Conservation (phyloP, 2,888 invertebrate species). For the Spilosoma lubricipeda region DNA sequence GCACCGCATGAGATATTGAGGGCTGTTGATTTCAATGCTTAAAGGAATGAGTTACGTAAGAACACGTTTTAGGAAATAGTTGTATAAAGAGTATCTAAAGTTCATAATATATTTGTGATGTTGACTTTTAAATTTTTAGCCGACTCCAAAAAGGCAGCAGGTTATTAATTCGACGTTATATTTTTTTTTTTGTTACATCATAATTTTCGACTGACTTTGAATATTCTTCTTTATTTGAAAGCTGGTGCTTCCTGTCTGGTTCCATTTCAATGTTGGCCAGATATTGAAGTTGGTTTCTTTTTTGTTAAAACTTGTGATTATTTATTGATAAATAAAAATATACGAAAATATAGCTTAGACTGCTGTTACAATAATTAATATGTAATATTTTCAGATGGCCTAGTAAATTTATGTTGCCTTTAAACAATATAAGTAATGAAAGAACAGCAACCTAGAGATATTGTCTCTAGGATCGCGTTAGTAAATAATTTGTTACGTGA, state of each 20-base stretch:
- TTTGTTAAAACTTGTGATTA: too few relatives aligned
- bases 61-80: neutral
- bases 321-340: neutral
- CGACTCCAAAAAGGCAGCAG: too few relatives aligned
- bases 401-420: constrained; percentile 34
- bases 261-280: too few relatives aligned
- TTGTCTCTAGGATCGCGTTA: constrained; percentile 43
- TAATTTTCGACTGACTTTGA: too few relatives aligned
- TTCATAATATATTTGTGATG: neutral
- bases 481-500: constrained; percentile 57
- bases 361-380: neutral
- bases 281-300: too few relatives aligned
- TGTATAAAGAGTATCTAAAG: neutral
- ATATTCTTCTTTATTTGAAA: too few relatives aligned
- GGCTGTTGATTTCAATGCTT: constrained; percentile 19
- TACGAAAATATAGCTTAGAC: neutral
- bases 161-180: too few relatives aligned
- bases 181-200: too few relatives aligned
- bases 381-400: constrained; percentile 25
- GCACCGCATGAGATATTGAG: constrained; percentile 23
- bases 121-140: neutral
- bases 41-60: neutral
- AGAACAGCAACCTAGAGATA: constrained; percentile 23
- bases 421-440: neutral
- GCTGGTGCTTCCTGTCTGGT: too few relatives aligned